A percentile compares a stretch with the other conserved stretches of the same genome.
Conservation (phyloP, 1,140 invertebrate genomes). For the Papilio machaon region DNA sequence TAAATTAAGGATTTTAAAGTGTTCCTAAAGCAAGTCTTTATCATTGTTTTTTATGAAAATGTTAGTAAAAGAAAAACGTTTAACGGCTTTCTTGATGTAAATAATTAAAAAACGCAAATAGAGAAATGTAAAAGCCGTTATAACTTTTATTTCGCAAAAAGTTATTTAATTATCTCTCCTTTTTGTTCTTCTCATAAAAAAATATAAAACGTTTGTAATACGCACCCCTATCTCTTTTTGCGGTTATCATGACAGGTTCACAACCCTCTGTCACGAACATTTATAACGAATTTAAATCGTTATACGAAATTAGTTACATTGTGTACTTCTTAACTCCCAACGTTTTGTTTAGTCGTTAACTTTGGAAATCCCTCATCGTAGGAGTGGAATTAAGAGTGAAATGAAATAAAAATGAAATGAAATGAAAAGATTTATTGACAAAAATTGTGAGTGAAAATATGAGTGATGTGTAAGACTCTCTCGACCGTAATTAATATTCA, state of each 20-base stretch:
- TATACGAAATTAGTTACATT: constrained; percentile 66
- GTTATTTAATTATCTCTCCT: constrained; percentile 23
- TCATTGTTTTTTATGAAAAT: background rate
- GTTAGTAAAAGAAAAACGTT: background rate
- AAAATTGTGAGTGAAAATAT: background rate
- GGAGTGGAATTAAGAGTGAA: background rate
- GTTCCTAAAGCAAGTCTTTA: no score
- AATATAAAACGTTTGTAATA: constrained; percentile 54
- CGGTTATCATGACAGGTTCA: constrained; percentile 60
- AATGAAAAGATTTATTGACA: no score
- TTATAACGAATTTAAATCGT: constrained; percentile 69
- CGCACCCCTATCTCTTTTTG: constrained; percentile 57
- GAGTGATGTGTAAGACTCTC: background rate
- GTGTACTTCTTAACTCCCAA: constrained; percentile 48
- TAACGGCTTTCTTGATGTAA: background rate
- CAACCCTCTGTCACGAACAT: constrained; percentile 53
- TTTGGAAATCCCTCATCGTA: constrained; percentile 34
- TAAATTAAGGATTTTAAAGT: no score
- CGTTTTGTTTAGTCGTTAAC: constrained; percentile 56
- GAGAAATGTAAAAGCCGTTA: constrained; percentile 11
- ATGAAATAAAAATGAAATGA: no score
- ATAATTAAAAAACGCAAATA: background rate
- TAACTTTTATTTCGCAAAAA: constrained; percentile 4
- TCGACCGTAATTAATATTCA: no score
- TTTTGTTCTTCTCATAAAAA: constrained; percentile 36